Evolutionary conservation across 2,797 vertebrate genomes (phyloP).

Genomic region (Clamator glandarius): DNA sequence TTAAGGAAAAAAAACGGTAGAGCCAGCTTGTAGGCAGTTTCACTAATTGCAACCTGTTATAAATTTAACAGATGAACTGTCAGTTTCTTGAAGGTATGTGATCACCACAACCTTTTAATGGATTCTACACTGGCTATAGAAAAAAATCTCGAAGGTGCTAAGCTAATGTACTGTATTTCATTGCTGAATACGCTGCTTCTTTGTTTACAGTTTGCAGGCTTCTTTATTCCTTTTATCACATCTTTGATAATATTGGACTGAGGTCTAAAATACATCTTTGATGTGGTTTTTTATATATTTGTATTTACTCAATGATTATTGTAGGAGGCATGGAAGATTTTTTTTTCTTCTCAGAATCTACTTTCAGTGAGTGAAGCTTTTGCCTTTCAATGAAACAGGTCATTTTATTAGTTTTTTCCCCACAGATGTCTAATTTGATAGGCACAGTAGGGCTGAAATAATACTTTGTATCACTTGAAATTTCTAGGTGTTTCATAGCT

Average conservation of each 20-base stretch:
- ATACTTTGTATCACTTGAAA: not conserved
- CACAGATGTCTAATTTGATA: not conserved
- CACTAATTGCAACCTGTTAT: conserved; percentile 42
- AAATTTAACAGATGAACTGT: conserved; percentile 43
- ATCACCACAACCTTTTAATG: not conserved
- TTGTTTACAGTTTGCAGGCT: not conserved
- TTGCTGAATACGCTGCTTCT: not conserved
- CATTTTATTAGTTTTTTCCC: not conserved
- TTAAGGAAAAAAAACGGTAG: not conserved
- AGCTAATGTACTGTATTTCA: not conserved
- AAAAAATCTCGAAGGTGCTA: not conserved
- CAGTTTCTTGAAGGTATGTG: not conserved
- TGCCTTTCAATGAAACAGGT: not conserved
- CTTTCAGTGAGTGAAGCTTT: not conserved
- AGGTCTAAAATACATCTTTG: not conserved
- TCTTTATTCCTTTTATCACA: not conserved
- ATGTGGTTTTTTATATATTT: not conserved
- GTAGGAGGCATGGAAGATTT: not conserved
- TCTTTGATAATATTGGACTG: not conserved
- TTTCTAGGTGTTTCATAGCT: not conserved
- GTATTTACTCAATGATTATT: not conserved
- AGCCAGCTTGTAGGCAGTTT: not conserved
- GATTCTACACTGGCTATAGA: not conserved
- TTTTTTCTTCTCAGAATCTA: not conserved
- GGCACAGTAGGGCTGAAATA: not conserved